Percentiles rank a stretch among this genome's conserved stretches.
Evolutionary conservation across 2,113 vertebrate genomes (phyloP).

Genomic region (Varanus salvator): DNA sequence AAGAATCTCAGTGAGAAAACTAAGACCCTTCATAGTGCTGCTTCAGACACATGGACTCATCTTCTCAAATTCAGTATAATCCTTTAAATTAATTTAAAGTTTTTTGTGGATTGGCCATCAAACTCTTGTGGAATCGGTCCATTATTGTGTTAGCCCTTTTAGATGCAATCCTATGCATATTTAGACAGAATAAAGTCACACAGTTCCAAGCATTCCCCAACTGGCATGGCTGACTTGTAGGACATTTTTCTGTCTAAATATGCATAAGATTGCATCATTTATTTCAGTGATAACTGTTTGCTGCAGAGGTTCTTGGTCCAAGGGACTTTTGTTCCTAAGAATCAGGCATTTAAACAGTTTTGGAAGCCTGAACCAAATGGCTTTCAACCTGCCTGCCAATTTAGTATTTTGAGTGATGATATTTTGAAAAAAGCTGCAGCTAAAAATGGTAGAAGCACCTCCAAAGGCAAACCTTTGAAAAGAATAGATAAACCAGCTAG

Average conservation of each 20-base stretch:
- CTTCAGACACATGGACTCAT: constrained; percentile 42
- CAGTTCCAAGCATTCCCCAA: too few species aligned
- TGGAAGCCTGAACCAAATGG: neutral
- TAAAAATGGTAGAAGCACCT: neutral
- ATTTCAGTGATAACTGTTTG: neutral
- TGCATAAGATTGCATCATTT: neutral
- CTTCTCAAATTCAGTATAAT: constrained; percentile 64
- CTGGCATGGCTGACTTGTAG: too few species aligned
- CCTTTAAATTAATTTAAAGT: constrained; percentile 50
- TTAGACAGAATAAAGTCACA: too few species aligned
- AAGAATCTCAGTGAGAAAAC: constrained; percentile 48
- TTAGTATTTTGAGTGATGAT: neutral
- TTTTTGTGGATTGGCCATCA: constrained; percentile 54
- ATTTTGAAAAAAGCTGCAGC: neutral
- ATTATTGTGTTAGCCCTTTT: constrained; percentile 26
- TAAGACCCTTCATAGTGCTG: constrained; percentile 39
- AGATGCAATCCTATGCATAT: too few species aligned
- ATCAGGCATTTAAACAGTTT: neutral
- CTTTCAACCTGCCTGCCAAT: neutral
- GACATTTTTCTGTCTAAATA: too few species aligned
- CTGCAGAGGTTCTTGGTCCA: neutral
- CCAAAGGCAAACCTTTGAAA: neutral
- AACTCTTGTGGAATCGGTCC: constrained; percentile 42
- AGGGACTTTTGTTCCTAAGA: neutral
- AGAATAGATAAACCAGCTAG: neutral